These are phyloP conservation scores for Dione juno DNA, from an alignment of 2,888 invertebrate genomes.

Conservation along the genomic window DNA sequence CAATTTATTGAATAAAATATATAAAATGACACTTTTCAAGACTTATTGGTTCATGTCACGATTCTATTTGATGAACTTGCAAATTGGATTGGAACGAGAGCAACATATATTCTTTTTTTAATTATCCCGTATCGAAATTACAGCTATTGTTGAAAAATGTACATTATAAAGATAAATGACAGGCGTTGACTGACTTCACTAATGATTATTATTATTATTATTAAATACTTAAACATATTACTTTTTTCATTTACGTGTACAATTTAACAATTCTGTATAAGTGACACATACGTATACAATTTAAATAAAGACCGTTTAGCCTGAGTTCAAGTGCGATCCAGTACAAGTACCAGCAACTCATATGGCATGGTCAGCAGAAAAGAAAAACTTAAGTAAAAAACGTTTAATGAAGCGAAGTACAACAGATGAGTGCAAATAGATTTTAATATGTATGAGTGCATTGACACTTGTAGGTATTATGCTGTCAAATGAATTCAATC, in stretches of 20 bases:
- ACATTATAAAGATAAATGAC: slow-evolving; percentile 30
- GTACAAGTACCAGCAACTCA: slow-evolving; percentile 28
- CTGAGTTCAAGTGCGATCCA: slow-evolving; percentile 14
- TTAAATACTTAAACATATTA: no score
- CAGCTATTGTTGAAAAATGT: slow-evolving; percentile 25
- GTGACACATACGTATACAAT: neutral
- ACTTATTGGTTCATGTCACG: slow-evolving; percentile 23
- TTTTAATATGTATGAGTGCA: slow-evolving; percentile 56
- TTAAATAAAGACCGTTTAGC: neutral
- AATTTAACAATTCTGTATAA: neutral
- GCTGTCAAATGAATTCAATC: slow-evolving; percentile 37
- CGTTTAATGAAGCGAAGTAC: slow-evolving; percentile 51
- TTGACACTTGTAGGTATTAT: slow-evolving; percentile 47
- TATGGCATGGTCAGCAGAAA: slow-evolving; percentile 40
- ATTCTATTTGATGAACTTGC: slow-evolving; percentile 37
- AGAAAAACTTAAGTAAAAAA: slow-evolving; percentile 46
- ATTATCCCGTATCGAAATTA: slow-evolving; percentile 33
- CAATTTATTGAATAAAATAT: slow-evolving; percentile 23
- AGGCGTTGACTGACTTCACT: slow-evolving; percentile 14
- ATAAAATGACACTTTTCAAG: slow-evolving; percentile 21
- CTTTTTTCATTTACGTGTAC: neutral
- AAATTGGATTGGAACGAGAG: slow-evolving; percentile 35
- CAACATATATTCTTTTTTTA: slow-evolving; percentile 34
- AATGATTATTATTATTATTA: neutral
- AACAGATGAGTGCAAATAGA: slow-evolving; percentile 53